phyloP scores from a whole-genome alignment of 2,797 vertebrate genomes.

The Pseudotriccus pelzelni region DNA sequence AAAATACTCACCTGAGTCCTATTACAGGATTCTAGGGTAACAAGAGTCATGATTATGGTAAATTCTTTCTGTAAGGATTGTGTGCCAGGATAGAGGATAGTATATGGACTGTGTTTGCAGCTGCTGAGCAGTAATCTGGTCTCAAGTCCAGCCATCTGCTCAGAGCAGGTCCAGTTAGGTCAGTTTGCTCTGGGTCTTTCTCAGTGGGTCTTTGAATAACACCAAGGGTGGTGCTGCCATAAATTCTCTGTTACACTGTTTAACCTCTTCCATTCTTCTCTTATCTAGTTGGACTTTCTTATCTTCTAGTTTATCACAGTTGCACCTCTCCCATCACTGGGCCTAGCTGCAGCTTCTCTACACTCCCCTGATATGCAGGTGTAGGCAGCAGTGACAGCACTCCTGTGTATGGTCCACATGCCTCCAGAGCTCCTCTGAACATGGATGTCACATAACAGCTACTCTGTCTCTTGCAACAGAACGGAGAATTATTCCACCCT shows the following conservation, averaged over 20 bases:
- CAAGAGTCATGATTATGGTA: not conserved
- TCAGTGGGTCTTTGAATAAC: not conserved
- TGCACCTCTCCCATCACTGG: not conserved
- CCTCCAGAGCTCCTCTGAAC: not conserved
- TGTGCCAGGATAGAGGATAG: rapidly evolving
- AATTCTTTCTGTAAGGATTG: not conserved
- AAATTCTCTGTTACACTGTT: not conserved
- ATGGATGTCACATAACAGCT: not conserved
- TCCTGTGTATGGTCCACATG: rapidly evolving
- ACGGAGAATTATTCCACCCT: not conserved
- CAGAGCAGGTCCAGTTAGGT: not conserved
- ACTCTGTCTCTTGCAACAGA: not conserved
- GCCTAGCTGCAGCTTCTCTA: not conserved
- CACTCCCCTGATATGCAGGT: not conserved
- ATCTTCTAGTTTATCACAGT: not conserved
- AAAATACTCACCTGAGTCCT: rapidly evolving
- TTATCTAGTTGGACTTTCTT: not conserved
- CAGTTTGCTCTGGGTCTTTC: not conserved
- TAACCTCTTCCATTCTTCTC: not conserved
- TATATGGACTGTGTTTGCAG: not conserved
- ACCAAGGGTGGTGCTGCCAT: not conserved
- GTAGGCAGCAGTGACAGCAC: not conserved
- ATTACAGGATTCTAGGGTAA: not conserved
- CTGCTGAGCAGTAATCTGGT: not conserved
- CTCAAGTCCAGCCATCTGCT: not conserved